Conservation (phyloP, 2,797 vertebrate species). For the Sebastes trivittatus region DNA sequence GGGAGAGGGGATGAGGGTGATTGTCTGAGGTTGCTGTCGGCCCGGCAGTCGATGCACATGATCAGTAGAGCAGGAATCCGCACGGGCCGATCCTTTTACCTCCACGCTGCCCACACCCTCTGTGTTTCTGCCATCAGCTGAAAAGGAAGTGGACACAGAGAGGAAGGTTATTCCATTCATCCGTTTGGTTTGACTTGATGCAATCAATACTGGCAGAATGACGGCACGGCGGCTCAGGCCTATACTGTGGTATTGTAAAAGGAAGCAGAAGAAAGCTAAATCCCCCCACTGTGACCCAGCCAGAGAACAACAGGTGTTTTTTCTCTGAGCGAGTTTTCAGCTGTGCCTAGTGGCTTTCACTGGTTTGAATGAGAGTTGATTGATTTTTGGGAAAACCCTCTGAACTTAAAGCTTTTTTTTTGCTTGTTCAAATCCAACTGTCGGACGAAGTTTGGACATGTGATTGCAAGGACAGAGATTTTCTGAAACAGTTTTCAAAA, state of each 20-base stretch:
- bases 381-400: conserved; percentile 35
- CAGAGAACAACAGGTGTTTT: conserved; percentile 41
- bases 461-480: not conserved
- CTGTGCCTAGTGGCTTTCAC: conserved; percentile 28
- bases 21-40: conserved; percentile 61
- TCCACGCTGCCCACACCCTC: conserved; percentile 4
- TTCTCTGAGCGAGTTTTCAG: conserved; percentile 40
- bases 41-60: conserved; percentile 57
- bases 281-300: conserved; percentile 50
- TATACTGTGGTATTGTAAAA: conserved; percentile 39
- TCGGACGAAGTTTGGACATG: not conserved
- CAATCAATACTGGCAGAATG: conserved; percentile 67
- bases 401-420: conserved; percentile 7
- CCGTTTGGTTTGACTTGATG: conserved; percentile 54
- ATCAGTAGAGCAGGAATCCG: conserved; percentile 60
- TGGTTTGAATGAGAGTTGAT: conserved; percentile 37
- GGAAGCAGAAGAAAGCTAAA: conserved; percentile 45
- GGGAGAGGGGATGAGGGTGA: conserved; percentile 54
- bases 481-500: not conserved
- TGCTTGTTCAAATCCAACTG: not conserved
- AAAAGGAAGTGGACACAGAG: conserved; percentile 54
- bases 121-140: conserved; percentile 34
- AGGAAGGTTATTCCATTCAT: conserved; percentile 57
- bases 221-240: conserved; percentile 39
- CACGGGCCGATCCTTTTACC: conserved; percentile 30